Base-by-base conservation (phyloP, 2,797 vertebrate genomes). In the Poeciliopsis gracilis region DNA sequence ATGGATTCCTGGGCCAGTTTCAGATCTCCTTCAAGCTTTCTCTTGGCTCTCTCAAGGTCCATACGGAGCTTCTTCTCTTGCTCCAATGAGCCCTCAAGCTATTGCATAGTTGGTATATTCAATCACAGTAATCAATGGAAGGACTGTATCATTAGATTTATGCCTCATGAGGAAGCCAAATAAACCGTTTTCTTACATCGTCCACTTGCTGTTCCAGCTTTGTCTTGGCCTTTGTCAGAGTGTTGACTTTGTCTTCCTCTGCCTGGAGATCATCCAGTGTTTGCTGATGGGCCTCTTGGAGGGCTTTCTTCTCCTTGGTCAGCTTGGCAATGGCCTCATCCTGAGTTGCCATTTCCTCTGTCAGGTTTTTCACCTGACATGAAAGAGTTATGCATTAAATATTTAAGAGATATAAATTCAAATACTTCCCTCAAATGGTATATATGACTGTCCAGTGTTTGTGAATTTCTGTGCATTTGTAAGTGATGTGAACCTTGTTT, bases 181-280 rank as follows among this genome's bases (percentile, higher is more conserved):
- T 67, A 38, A 5, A 38, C 18, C 1, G 8, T 67, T 67, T 67
- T 41, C 36, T 67, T 67, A 38, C 97, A 87, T 98, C 96, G 67
- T 98, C 97, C 57, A 97, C 95, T 96, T 41, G 36, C 63, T 67
- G 33, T 67, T 23, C 33, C 84, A 97, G 94, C 85, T 97, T 98
- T 67, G 76, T 89, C 80, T 97, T 98, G 45, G 96, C 86, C 88
- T 97, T 97, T 57, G 91, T 95, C 87, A 97, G 90, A 86, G 91
- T 90, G 75, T 97, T 97, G 93, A 95, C 95, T 96, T 98, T 97
- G 94, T 98, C 97, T 74, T 96, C 96, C 82, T 97, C 97, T 93
- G 94, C 96, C 92, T 94, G 97, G 36, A 98, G 93, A 85, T 97
- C 96, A 92, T 96, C 96, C 76, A 97, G 94, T 74, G 94, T 96